Percentiles rank a stretch among this genome's conserved stretches.
phyloP scores from a whole-genome alignment of 2,888 invertebrate genomes.

The Bibio marci region DNA sequence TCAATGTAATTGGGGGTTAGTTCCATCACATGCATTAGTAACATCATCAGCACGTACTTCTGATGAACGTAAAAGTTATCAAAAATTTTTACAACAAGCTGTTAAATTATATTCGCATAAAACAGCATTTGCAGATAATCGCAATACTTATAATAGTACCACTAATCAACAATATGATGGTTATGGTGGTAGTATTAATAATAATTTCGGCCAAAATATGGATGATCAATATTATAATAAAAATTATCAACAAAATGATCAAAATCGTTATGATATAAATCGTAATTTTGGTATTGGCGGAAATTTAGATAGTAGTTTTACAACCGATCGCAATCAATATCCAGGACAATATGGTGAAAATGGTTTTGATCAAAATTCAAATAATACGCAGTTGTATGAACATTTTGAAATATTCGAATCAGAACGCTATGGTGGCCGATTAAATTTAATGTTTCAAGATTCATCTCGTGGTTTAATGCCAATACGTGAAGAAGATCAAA shows the following conservation, averaged over 20 bases:
- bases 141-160: background rate
- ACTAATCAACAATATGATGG: background rate
- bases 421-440: constrained; percentile 44
- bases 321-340: constrained; percentile 5
- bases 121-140: background rate
- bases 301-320: constrained; percentile 20
- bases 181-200: no score
- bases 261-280: constrained; percentile 10
- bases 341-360: constrained; percentile 5
- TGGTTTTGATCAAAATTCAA: constrained; percentile 6
- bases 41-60: constrained; percentile 57
- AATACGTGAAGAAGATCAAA: constrained; percentile 56
- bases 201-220: constrained; percentile 10
- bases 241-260: background rate
- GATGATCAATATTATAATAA: constrained; percentile 14
- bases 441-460: constrained; percentile 69
- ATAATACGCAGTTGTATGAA: constrained; percentile 29
- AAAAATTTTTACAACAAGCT: constrained; percentile 44
- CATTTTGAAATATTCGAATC: constrained; percentile 61
- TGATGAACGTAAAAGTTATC: constrained; percentile 34
- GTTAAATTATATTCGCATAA: constrained; percentile 35
- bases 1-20: constrained; percentile 70
- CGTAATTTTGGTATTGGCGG: constrained; percentile 13
- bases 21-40: constrained; percentile 70
- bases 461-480: constrained; percentile 45